A percentile compares a stretch with the other conserved stretches of the same genome.
Conservation (phyloP, 2,797 vertebrate species). For the Nannoperca australis region DNA sequence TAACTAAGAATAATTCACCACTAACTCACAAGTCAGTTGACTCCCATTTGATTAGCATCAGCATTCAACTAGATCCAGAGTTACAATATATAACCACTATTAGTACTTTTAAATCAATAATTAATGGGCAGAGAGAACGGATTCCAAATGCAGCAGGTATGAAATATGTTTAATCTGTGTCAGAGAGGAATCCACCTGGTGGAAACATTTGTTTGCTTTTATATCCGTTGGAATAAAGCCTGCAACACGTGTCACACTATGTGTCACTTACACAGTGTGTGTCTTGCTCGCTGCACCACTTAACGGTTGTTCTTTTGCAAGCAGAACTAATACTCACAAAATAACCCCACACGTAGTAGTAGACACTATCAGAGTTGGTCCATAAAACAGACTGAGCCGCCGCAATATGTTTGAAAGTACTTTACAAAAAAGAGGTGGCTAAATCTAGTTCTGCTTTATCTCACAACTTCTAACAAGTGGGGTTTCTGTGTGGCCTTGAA, state of each 20-base stretch:
- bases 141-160: background rate
- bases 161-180: background rate
- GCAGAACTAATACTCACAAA: constrained; percentile 38
- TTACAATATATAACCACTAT: background rate
- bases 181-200: constrained; percentile 22
- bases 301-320: constrained; percentile 35
- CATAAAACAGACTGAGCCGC: constrained; percentile 21
- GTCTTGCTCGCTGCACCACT: constrained; percentile 42
- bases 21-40: background rate
- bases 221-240: constrained; percentile 34
- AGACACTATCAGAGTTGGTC: constrained; percentile 7
- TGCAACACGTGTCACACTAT: background rate
- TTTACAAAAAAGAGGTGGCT: background rate
- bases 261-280: background rate
- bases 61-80: constrained; percentile 4
- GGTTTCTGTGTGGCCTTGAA: background rate
- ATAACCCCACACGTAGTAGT: background rate
- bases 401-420: background rate
- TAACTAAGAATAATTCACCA: constrained; percentile 3
- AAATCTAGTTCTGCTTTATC: constrained; percentile 22
- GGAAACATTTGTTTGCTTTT: constrained; percentile 46
- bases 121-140: background rate
- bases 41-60: constrained; percentile 25
- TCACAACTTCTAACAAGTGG: background rate
- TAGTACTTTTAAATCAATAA: constrained; percentile 15